phyloP scores from a whole-genome alignment of 1,140 invertebrate genomes.

The Phthorimaea operculella region DNA sequence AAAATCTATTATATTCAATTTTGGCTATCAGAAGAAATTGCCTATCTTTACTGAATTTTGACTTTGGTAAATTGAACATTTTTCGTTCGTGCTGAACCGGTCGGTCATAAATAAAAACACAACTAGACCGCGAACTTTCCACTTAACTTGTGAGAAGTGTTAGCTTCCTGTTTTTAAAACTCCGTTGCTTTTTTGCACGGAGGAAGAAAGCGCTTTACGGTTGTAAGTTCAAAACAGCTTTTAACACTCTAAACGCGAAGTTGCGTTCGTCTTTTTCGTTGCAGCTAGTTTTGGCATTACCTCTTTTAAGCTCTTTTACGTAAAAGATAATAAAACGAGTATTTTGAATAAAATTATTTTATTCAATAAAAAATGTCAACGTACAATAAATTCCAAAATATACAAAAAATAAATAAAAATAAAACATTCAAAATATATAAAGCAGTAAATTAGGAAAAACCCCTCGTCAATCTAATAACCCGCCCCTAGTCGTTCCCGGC shows the following conservation, averaged over 20 bases:
- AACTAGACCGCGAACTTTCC: conserved; percentile 56
- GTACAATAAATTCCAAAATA: too few species aligned
- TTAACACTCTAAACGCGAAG: conserved; percentile 41
- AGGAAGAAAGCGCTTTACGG: conserved; percentile 46
- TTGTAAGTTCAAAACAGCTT: conserved; percentile 59
- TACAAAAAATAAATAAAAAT: too few species aligned
- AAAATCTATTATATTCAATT: conserved; percentile 52
- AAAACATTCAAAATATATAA: too few species aligned
- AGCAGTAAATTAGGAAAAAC: too few species aligned
- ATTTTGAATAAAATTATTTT: too few species aligned
- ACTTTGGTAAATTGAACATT: conserved; percentile 19
- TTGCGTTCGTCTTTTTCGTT: conserved; percentile 1
- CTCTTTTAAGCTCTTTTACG: neutral
- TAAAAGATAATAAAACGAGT: too few species aligned
- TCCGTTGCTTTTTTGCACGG: conserved; percentile 51
- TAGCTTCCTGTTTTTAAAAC: conserved; percentile 63
- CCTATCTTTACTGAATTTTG: neutral
- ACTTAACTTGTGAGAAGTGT: conserved; percentile 61
- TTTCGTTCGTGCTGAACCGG: conserved; percentile 27
- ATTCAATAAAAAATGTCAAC: too few species aligned
- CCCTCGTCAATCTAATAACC: too few species aligned
- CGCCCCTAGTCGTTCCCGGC: too few species aligned
- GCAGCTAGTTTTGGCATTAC: conserved; percentile 5
- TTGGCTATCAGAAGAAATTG: conserved; percentile 8
- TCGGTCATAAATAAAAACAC: conserved; percentile 56